phyloP scores from a whole-genome alignment of 2,888 invertebrate genomes.

The Nycteola revayana region DNA sequence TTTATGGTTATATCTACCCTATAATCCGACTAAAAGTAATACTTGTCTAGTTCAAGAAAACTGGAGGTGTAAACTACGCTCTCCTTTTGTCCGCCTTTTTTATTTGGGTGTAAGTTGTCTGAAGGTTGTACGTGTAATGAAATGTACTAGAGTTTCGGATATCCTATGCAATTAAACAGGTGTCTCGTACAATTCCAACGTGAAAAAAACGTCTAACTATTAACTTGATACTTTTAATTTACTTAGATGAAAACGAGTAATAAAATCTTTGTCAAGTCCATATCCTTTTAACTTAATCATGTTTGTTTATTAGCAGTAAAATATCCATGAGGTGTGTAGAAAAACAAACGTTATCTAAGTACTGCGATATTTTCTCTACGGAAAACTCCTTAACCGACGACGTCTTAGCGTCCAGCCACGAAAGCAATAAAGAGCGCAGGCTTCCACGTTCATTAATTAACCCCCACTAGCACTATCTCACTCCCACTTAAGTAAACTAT shows the following conservation, averaged over 20 bases:
- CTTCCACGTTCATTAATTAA: conserved; percentile 83
- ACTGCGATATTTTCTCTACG: conserved; percentile 66
- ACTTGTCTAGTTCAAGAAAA: conserved; percentile 28
- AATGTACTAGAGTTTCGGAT: conserved; percentile 39
- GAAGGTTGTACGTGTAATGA: conserved; percentile 42
- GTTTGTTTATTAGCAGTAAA: conserved; percentile 6
- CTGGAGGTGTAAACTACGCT: conserved; percentile 27
- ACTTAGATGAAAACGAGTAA: conserved; percentile 25
- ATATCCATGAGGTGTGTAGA: conserved; percentile 28
- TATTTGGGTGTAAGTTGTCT: conserved; percentile 36
- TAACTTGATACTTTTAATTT: conserved; percentile 19
- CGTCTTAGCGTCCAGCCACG: conserved; percentile 79
- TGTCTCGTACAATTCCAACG: conserved; percentile 24
- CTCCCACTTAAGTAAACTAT: conserved; percentile 66
- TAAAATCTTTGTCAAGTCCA: conserved; percentile 20
- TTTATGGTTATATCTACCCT: conserved; percentile 51
- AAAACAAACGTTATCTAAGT: conserved; percentile 50
- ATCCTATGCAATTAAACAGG: conserved; percentile 47
- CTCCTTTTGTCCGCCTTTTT: conserved; percentile 26
- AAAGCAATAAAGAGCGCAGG: conserved; percentile 82
- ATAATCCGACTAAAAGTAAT: conserved; percentile 41
- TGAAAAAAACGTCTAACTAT: not conserved
- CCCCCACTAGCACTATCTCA: conserved; percentile 64
- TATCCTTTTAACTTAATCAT: conserved; percentile 11
- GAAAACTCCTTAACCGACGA: conserved; percentile 77